Conservation (phyloP, 2,888 invertebrate genomes). For the Catocala sponsa region DNA sequence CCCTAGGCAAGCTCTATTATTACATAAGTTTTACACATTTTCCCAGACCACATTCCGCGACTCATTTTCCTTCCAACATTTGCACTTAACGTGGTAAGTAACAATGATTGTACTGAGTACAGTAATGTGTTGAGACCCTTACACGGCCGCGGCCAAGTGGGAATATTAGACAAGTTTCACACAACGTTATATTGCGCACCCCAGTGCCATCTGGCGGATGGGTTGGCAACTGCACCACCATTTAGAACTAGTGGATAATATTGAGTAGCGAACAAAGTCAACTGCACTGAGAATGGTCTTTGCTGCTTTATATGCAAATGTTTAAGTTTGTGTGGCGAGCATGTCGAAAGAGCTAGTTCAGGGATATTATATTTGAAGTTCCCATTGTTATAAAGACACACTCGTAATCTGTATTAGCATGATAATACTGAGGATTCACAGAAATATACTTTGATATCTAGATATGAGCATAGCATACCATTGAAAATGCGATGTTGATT, state of each 20-base stretch:
- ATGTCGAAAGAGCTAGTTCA: not conserved
- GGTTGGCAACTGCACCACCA: conserved; percentile 3
- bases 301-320: not conserved
- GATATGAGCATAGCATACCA: too few relatives aligned
- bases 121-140: conserved; percentile 8
- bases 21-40: not conserved
- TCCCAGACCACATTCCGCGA: not conserved
- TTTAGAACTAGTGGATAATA: not conserved
- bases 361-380: too few relatives aligned
- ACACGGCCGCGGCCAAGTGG: not conserved
- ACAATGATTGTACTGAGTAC: not conserved
- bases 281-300: not conserved
- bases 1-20: not conserved
- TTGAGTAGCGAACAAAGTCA: not conserved
- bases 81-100: not conserved
- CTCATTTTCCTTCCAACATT: not conserved
- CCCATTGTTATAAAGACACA: too few relatives aligned
- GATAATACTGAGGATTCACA: too few relatives aligned
- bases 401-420: too few relatives aligned
- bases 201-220: conserved; percentile 14
- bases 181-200: conserved; percentile 11
- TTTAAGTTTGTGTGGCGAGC: too few relatives aligned
- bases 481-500: too few relatives aligned
- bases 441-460: too few relatives aligned
- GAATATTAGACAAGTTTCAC: conserved; percentile 21